Evolutionary conservation across 2,888 invertebrate species (phyloP), one percentile per base, ranked within the genome.

Genomic region (Agrochola circellaris): DNA sequence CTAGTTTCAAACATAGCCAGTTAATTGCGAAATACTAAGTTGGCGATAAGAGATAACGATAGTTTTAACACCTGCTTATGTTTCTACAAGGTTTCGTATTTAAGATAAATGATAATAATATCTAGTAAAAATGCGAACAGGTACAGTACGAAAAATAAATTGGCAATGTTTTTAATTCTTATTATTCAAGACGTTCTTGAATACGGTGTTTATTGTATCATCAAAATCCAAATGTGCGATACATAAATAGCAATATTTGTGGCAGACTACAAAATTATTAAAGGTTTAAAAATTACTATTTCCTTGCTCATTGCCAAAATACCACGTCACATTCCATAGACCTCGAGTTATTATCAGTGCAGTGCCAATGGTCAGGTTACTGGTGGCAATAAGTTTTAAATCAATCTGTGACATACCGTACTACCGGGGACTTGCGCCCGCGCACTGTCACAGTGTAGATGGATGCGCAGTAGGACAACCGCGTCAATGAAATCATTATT

Each of bases 321-420:
- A 48, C 5, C 3, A n/a, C 34, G 0, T 62, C 42, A 42, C 7
- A 23, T 67, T 64, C 11, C 23, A 9, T 17, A 34, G 20, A 9
- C 26, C n/a, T 48, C 61, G 70, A 68, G 34, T 77, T 73, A 48
- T 85, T 75, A 73, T 74, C 72, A 83, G 48, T 69, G 54, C 65
- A 56, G 60, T 80, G 64, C 30, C 73, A 82, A 64, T 77, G 42
- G 68, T 78, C 78, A 73, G 34, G 56, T 81, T 77, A 76, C 77
- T 42, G 34, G 62, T 66, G 38, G 65, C 81, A 78, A 82, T 81
- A 74, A 68, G 61, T 60, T 71, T 67, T 77, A 81, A 88, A 82
- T 83, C 62, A 77, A 80, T 83, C 84, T 74, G 69, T 67, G 80
- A 71, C 73, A 81, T 79, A 77, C 81, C 81, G 62, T 62, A 78